Evolutionary conservation across 2,113 vertebrate genomes (phyloP), one percentile per base, ranked within the genome.

Genomic region (Choloepus hoffmanni): DNA sequence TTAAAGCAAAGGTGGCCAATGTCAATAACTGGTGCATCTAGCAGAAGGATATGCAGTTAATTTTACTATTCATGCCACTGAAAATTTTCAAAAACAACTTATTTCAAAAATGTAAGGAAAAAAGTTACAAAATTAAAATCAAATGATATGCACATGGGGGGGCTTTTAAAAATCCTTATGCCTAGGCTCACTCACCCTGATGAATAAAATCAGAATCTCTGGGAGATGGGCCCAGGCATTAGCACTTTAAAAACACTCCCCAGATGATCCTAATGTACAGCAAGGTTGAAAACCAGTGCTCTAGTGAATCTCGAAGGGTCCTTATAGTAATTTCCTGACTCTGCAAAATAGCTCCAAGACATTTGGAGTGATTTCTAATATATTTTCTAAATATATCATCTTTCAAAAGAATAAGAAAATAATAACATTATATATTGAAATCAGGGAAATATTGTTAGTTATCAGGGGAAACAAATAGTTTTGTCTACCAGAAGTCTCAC

Each of bases 351-450:
- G 30, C 58, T 95, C 33, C 11, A 50, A 68, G 85, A 58, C 21
- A 60, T 50, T 36, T 36, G 12, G 28, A 68, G 50, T 76, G 43
- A 36, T 74, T 96, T 82, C 74, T 40, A 79, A 45, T 43, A 0
- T 13, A 40, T 28, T 65, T 65, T 70, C 74, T 53, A 92, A 79
- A 60, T 63, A 73, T 88, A 26, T 84, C 12, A 85, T 45, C 50
- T 85, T 85, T 82, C 65, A 76, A 86, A 94, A 48, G 14, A 85
- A 60, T 11, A 76, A 82, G 55, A 45, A 88, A 36, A n/a, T 21
- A 50, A 30, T 26, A 50, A 15, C 16, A 28, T 53, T 14, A 30
- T n/a, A 43, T 1, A 40, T n/a, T 43, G 73, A 85, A 23, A 65
- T 68, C 63, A 23, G 36, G 23, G 33, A 50, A 33, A n/a, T 60